Evolutionary conservation across 2,888 invertebrate genomes (phyloP), one percentile per base, ranked within the genome.

Genomic region (Helobdella robusta): DNA sequence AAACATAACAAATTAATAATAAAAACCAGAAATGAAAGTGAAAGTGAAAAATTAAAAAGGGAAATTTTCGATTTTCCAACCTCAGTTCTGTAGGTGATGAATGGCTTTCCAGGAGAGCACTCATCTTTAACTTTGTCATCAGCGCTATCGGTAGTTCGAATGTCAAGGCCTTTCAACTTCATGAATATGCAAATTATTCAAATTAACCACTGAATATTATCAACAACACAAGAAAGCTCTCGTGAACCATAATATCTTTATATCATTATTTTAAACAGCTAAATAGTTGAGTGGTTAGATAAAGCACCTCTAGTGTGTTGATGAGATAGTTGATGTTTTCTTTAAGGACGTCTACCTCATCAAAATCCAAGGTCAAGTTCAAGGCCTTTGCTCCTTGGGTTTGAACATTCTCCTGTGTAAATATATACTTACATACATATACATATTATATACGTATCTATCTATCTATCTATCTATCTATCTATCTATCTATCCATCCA

Each of bases 21-120:
- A 40, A 40, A 11, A 18, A 15, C 40, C 40, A 18, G 18, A 40
- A 40, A 18, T 40, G 40, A 18, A 40, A 15, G 11, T 8, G 11
- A 15, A 40, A 15, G 40, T 18, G 18, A 18, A 15, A 11, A 40
- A 40, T 15, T 8, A 15, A 11, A 40, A 40, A 40, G 11, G 34
- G 1, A 18, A 23, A 20, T 23, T 25, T 32, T n/a, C n/a, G 20
- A 58, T 23, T n/a, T n/a, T n/a, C 23, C 25, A 32, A 76, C 77
- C 75, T 77, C 75, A 32, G 73, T 74, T 46, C 73, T 70, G 71
- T 77, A 82, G 32, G 76, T 73, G 56, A 82, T 86, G 75, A 89
- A 88, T 0, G 97, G 95, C 67, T 85, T 83, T 0, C 92, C 93
- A 0, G 97, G 97, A 71, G 89, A 89, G 75, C 93, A 92, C 74